Percentiles rank a stretch among this genome's conserved stretches.
These are phyloP conservation scores for Astatoreochromis straeleni DNA, from an alignment of 2,113 vertebrate species.

Conservation along the genomic window DNA sequence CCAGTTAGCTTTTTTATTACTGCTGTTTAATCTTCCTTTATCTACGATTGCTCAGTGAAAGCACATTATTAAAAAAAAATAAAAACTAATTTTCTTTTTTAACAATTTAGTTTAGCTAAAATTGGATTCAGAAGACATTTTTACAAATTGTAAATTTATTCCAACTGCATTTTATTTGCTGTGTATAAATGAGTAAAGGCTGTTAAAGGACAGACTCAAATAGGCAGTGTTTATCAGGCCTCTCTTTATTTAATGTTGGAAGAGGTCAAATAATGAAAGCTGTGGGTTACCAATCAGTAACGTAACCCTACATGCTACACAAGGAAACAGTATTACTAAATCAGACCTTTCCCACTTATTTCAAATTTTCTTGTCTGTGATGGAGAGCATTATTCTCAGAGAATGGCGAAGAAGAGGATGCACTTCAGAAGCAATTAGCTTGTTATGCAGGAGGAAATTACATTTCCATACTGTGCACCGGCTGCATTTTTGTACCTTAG, in stretches of 20 bases:
- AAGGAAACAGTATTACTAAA: background rate
- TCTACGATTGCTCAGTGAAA: background rate
- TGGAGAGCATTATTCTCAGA: background rate
- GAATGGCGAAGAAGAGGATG: background rate
- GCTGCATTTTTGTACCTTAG: slow-evolving; percentile 12
- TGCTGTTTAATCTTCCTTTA: background rate
- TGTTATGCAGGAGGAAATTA: slow-evolving; percentile 29
- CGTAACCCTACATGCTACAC: background rate
- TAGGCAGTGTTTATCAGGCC: background rate
- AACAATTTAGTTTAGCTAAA: background rate
- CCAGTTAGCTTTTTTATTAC: background rate
- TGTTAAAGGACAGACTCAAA: background rate
- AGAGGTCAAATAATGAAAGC: background rate
- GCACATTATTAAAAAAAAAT: background rate
- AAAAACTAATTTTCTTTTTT: background rate
- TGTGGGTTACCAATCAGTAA: background rate
- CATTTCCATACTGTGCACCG: slow-evolving; percentile 24
- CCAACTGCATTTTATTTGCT: background rate
- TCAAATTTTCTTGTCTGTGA: background rate
- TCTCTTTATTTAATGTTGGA: background rate
- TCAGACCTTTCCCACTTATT: background rate
- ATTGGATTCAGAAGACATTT: background rate
- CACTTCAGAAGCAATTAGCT: slow-evolving; percentile 20
- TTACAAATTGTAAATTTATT: background rate
- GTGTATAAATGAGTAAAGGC: background rate